Evolutionary conservation across 2,888 invertebrate genomes (phyloP), one percentile per base, ranked within the genome.

Genomic region (Tenthredo distinguenda): DNA sequence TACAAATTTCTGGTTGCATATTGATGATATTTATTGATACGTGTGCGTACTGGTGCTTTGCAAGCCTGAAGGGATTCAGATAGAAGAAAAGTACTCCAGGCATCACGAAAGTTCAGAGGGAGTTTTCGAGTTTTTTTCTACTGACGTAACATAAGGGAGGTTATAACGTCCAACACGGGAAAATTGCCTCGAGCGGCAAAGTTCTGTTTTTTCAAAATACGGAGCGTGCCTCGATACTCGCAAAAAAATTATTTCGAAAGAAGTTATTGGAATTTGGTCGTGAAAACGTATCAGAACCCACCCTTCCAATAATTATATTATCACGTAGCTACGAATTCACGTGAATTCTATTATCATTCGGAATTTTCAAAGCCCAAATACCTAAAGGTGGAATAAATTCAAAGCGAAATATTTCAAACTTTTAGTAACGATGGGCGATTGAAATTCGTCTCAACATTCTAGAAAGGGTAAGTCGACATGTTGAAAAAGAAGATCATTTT

Each of bases 1-100:
- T 40, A 31, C 43, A 74, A 5, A 77, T 55, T 50, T 31, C 26
- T 55, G 31, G 50, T 31, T 55, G 37, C 37, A 50, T 77, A 77
- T 77, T 55, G 77, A 55, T 50, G 77, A 77, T 77, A 77, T 77
- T 77, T 55, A 77, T 77, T 50, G 47, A 47, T 50, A 77, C 55
- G 26, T 50, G 26, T 50, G 21, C 40, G 62, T 6, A 21, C 58
- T 1, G n/a, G 34, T n/a, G 81, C 40, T 50, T 21, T 40, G 12
- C 79, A 81, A 81, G 26, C 58, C n/a, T 62, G 62, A 40, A 81
- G 81, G 62, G 34, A 50, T 58, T 81, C 40, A 12, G 81, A 81
- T 55, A 62, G 40, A 62, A 62, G 37, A 62, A 62, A 40, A 81
- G 37, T 40, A 81, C 62, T 40, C 21, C 58, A 12, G 79, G 18